Evolutionary conservation across 2,888 invertebrate genomes (phyloP), one percentile per base, ranked within the genome.

Genomic region (Caenorhabditis parvicauda): DNA sequence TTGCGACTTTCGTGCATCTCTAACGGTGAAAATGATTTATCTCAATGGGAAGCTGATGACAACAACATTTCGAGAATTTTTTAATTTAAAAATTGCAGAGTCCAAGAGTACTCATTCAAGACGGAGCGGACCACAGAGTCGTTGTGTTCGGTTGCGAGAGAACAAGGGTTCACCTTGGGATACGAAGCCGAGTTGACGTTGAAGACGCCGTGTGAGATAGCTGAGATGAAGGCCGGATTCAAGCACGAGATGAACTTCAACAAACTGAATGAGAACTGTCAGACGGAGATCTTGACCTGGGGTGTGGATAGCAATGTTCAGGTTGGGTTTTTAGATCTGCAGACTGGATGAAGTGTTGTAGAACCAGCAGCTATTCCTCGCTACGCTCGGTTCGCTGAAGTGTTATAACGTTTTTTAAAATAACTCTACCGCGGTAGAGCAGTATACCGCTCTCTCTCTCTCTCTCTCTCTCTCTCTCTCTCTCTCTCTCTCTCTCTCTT

Each of bases 251-350:
- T 80, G 63, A 76, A 79, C 39, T 76, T 83, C 64, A 81, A 79
- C 55, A 79, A 79, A 35, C 70, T 77, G 25, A 75, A 70, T 32
- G 82, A 82, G 41, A 81, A 82, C 65, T 75, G 71, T 25, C 75
- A 81, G 48, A 70, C 74, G 50, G 82, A 84, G 63, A 72, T 78
- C 38, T 75, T 85, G 51, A 81, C 82, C 3, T 85, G 85, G 85
- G 81, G 82, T n/a, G 84, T 84, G 2, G 83, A 84, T 69, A 83
- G 75, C 45, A 82, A 79, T 56, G 82, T 84, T 28, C 75, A 74
- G 44, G 83, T 83, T 1, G 44, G 46, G 46, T 19, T 37, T 22
- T 17, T 7, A n/a, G n/a, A n/a, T n/a, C n/a, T 3, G 7, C 25
- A 54, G 21, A 32, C 79, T 9, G n/a, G 3, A 27, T 22, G 5